phyloP scores from a whole-genome alignment of 92 coral and sea anemone genomes.

The Paramuricea clavata region DNA sequence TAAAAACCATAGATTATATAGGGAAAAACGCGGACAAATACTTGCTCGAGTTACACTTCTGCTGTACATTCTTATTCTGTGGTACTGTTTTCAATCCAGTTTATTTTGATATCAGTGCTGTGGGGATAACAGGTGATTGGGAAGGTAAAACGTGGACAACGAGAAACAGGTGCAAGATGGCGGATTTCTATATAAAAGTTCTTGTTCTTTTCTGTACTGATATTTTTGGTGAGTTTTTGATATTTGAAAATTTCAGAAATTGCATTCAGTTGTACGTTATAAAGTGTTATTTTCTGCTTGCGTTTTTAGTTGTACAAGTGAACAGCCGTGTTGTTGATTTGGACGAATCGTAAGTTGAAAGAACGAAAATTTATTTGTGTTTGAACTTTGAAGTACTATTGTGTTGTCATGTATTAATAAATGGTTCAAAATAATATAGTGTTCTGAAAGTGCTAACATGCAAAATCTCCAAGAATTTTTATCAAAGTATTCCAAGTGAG shows the following conservation, averaged over 20 bases:
- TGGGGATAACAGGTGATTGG: not conserved
- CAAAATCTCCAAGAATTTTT: too few species aligned
- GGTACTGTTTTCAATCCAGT: not conserved
- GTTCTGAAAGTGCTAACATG: too few species aligned
- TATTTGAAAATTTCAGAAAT: not conserved
- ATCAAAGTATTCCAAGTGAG: too few species aligned
- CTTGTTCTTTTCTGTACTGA: not conserved
- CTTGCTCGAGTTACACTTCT: too few species aligned
- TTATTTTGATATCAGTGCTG: not conserved
- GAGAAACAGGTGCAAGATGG: constrained; percentile 17
- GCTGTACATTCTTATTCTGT: too few species aligned
- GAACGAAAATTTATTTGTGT: too few species aligned
- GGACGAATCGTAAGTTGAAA: constrained; percentile 30
- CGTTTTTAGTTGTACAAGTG: constrained; percentile 77
- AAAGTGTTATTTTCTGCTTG: not conserved
- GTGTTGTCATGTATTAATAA: too few species aligned
- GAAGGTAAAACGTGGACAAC: not conserved
- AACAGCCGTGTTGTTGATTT: constrained; percentile 61
- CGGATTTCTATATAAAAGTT: not conserved
- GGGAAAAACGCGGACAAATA: too few species aligned
- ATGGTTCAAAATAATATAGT: too few species aligned
- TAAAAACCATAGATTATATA: too few species aligned
- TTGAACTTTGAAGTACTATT: too few species aligned
- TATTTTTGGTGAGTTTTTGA: not conserved
- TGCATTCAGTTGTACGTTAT: not conserved